Evolutionary conservation across 2,113 vertebrate species (phyloP), one percentile per base, ranked within the genome.

Genomic region (Bombycilla garrulus): DNA sequence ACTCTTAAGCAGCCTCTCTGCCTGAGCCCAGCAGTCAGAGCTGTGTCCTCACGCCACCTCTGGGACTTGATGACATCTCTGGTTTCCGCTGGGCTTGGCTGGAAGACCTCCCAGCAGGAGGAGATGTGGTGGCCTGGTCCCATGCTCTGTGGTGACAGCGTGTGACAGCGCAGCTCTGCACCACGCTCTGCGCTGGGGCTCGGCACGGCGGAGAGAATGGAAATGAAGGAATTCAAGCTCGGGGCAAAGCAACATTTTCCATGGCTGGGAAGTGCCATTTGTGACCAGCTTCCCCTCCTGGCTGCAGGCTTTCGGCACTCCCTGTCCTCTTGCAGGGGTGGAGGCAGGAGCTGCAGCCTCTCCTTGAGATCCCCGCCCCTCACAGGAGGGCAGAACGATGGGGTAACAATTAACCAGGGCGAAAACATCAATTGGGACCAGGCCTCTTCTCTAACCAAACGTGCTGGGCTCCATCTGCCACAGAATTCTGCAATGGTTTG

Each of bases 41-140:
- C 42, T 31, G 35, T 77, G 88, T 92, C 96, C 90, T 96, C 26
- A 81, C 25, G 33, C 2, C 54, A 70, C 66, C 79, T 70, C 31
- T 57, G 54, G 26, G 61, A 47, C 44, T 47, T 28, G 81, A 2
- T 74, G 91, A 62, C 47, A n/a, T 67, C 40, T 89, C 77, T 94
- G 81, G 15, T 71, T 92, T 70, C 25, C 56, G 4, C 9, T 74
- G 87, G 78, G 38, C 47, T 79, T 5, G 44, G 33, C 61, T 54
- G 65, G 45, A 19, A 33, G 67, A 58, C 33, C 82, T 88, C 92
- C 12, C 54, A 96, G 73, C 6, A 35, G 90, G 90, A 90, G 79
- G 38, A 76, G 78, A 45, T 12, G 67, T 50, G 90, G 58, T 14
- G 8, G 71, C 25, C 45, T 22, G 36, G 24, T 31, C 29, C 20